These are phyloP conservation scores for Oryzias javanicus DNA, from an alignment of 2,113 vertebrate species.

Conservation along the genomic window DNA sequence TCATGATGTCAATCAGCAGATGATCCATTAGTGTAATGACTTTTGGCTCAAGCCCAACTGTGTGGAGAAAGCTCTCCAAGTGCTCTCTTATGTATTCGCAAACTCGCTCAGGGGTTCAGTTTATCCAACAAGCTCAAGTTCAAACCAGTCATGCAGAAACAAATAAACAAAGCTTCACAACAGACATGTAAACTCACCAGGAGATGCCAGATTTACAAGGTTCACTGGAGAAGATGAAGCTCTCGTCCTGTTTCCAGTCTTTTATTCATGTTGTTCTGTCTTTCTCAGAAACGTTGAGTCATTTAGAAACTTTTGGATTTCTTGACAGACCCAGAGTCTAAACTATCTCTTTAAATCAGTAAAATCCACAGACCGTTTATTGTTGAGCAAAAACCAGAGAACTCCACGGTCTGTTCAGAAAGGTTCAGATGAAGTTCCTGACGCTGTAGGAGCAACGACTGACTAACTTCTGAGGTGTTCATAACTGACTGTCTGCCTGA, in stretches of 20 bases:
- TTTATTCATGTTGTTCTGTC: neutral
- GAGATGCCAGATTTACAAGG: conserved; percentile 5
- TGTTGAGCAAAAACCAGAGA: neutral
- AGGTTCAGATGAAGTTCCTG: conserved; percentile 3
- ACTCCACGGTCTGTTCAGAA: neutral
- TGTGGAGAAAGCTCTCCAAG: too few species aligned
- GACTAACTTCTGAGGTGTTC: neutral
- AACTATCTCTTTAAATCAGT: too few species aligned
- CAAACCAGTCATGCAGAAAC: neutral
- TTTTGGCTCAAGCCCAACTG: too few species aligned
- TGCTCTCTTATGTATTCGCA: too few species aligned
- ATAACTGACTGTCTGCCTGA: neutral
- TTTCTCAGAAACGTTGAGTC: neutral
- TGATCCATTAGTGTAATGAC: too few species aligned
- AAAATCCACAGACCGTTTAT: neutral
- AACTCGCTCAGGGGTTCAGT: neutral
- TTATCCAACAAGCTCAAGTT: conserved; percentile 6
- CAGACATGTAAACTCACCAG: conserved; percentile 6
- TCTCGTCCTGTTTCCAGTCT: neutral
- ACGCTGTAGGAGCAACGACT: conserved; percentile 1
- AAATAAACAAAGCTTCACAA: neutral
- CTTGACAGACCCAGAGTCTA: too few species aligned
- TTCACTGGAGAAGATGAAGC: conserved; percentile 1
- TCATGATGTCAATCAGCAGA: too few species aligned
- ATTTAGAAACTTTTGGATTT: neutral